Base-by-base conservation (phyloP, 2,113 vertebrate species). In the Corvus hawaiiensis region DNA sequence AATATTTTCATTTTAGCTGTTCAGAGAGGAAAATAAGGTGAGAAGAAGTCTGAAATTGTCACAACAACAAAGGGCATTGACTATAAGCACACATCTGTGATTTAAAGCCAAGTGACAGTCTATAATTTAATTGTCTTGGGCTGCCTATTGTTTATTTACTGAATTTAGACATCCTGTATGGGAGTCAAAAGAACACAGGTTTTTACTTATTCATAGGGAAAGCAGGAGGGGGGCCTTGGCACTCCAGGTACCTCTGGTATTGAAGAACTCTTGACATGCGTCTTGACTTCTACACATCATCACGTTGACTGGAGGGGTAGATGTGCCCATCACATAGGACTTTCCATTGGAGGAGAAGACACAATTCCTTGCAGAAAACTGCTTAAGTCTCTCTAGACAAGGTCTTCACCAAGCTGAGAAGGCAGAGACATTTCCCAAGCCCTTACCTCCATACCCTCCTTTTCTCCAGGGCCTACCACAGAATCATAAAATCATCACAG, bases 61-160 rank as follows among this genome's bases (percentile, higher is more conserved):
- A 93, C 80, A 83, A 17, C 62, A 94, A 56, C 76, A 81, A 87
- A 94, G 62, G 56, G 44, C 62, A 93, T 33, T 81, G 79, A 82
- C 64, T 91, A n/a, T 72, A 96, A 67, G 79, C n/a, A 86, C 0
- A 2, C 33, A 92, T 55, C 49, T 4, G 7, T 93, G 76, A 93
- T 90, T 81, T 93, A 94, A 96, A 94, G 68, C 44, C 49, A 89
- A 92, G 68, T 90, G 92, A 96, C 88, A 90, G 44, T 84, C 76
- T 83, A 17, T 90, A 95, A 95, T 81, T 84, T 68, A 88, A 90
- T 81, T 95, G 76, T 90, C 93, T 87, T 41, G 35, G 61, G 46
- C 39, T 95, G 87, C 48, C 43, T 67, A 68, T 2, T 3, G 72
- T 95, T 94, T 94, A 84, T 84, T 96, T 87, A 80, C 76, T 68